Percentiles rank a stretch among this genome's conserved stretches.
phyloP scores from a whole-genome alignment of 1,140 invertebrate species.

The Bombus difficillimus region DNA sequence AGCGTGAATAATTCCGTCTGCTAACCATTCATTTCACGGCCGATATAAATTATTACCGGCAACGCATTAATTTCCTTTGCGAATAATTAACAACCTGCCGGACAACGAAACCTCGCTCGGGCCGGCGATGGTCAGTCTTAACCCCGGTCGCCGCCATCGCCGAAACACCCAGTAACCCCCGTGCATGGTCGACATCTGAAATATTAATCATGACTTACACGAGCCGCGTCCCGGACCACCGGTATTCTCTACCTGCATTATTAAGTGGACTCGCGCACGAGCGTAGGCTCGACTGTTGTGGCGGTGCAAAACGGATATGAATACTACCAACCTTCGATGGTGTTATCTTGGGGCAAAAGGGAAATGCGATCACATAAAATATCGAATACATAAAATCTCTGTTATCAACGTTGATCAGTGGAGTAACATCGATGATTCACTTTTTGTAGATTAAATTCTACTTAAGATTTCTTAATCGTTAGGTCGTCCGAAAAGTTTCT shows the following conservation, averaged over 20 bases:
- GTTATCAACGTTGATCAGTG: too few relatives aligned
- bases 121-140: conserved; percentile 71
- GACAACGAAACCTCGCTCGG: conserved; percentile 71
- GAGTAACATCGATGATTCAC: too few relatives aligned
- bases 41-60: conserved; percentile 75
- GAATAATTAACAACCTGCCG: conserved; percentile 77
- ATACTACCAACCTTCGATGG: conserved; percentile 29
- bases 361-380: too few relatives aligned
- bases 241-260: conserved; percentile 76
- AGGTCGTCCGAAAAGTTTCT: too few relatives aligned
- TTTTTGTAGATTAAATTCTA: too few relatives aligned
- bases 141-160: conserved; percentile 32
- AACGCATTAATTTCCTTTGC: conserved; percentile 78
- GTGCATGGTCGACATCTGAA: conserved; percentile 71
- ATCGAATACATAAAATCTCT: too few relatives aligned
- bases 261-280: conserved; percentile 70
- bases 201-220: conserved; percentile 80
- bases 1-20: conserved; percentile 76
- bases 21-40: conserved; percentile 70
- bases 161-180: conserved; percentile 1
- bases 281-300: conserved; percentile 51
- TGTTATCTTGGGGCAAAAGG: not conserved
- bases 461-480: too few relatives aligned
- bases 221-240: conserved; percentile 68
- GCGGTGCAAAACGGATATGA: conserved; percentile 63